Base-by-base conservation (phyloP, 2,113 vertebrate genomes). In the Rana temporaria region DNA sequence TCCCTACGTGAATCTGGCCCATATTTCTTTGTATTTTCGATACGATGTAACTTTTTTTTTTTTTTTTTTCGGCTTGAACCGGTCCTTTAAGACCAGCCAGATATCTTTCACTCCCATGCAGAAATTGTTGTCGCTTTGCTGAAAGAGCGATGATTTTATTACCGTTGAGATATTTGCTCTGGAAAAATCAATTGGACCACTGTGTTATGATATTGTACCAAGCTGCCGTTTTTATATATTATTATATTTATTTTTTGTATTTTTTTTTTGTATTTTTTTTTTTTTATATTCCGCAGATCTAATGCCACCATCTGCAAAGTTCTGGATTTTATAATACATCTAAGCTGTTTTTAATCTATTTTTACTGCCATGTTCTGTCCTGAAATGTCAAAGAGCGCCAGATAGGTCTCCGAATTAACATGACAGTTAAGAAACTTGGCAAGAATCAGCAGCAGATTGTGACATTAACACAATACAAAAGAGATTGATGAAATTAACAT, bases 291-390 rank as follows among this genome's bases (percentile, higher is more conserved):
- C 91, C 86, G 89, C 84, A 75, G 87, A 87, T 89, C 86, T 93
- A 93, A 93, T 93, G 89, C 92, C 88, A 65, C 93, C 94, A 93
- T 95, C 94, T 93, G 94, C 86, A 92, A 94, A 93, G 91, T 94
- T 92, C 92, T 91, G 87, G 91, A 90, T 93, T 94, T 94, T 93
- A 90, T 94, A 95, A 93, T 93, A 93, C 93, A 92, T 94, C 89
- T 95, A 95, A 95, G 91, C 93, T 94, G 92, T 90, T 93, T 92
- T 92, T 95, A 94, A 95, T 94, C 93, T 95, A 92, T 95, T 95
- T 95, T 95, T 94, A 94, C 93, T 92, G 92, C 92, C 91, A 91
- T 92, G 91, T 93, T 95, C 93, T 92, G 93, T 93, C 94, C 94
- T 92, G 90, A 95, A 94, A 95, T 95, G 93, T 95, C 94, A 95